Evolutionary conservation across 2,113 vertebrate species (phyloP), one percentile per base, ranked within the genome.

Genomic region (Oryzias curvinotus): DNA sequence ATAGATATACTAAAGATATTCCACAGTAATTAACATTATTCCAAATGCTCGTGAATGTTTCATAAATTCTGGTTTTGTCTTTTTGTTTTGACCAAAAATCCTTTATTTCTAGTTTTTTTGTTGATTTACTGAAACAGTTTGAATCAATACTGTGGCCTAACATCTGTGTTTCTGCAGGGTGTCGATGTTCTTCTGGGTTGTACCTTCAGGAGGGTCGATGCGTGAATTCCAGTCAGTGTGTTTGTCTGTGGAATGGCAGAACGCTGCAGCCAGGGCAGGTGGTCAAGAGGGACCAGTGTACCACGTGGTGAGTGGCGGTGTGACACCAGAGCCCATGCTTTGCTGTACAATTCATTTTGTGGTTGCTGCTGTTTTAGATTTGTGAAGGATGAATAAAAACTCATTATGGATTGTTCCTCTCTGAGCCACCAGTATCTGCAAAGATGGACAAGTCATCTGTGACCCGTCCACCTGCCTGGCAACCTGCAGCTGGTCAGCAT

Each of bases 401-500:
- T 8, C n/a, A n/a, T 48, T 48, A 48, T 48, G 18, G 46, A 44
- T 36, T 18, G 25, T 1, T 52, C 36, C 4, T 57, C 25, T 73
- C n/a, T 66, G 5, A 26, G 25, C 43, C 46, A 52, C 18, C 65
- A 96, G 95, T n/a, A 2, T 85, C 17, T 95, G 95, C 69, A 85
- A 62, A 65, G 83, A 91, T 0, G 95, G 94, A 4, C 25, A 2
- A 1, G 85, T 96, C 49, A 78, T 54, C 4, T 97, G 95, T n/a
- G 79, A 94, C 59, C 68, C 75, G 0, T 81, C 79, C 21, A 65
- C 30, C 52, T 97, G 95, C 44, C 75, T 84, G 0, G 36, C 60
- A 1, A n/a, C 58, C 72, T 97, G 95, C n/a, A 84, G 89, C 41
- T 97, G 95, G 95, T 96, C 96, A 0, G 81, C 91, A 15, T 97